Conservation (phyloP, 2,797 vertebrate species). For the Pipistrellus kuhlii region DNA sequence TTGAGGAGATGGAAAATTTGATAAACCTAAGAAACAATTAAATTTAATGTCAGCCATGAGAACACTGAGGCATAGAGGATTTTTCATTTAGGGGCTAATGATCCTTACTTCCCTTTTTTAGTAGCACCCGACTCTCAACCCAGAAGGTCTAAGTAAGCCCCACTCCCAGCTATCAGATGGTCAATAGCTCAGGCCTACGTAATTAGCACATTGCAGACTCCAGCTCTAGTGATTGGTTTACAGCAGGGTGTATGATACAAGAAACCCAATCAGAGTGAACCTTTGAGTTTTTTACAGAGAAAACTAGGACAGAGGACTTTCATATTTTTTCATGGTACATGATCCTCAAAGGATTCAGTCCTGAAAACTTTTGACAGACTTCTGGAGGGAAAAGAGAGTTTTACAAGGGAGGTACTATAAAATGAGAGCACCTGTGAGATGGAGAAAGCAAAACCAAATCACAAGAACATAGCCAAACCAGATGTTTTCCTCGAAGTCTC, state of each 20-base stretch:
- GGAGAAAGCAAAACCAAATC: not conserved
- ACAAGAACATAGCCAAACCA: not conserved
- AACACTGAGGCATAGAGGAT: not conserved
- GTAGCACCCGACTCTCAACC: not conserved
- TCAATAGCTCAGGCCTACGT: fast-evolving
- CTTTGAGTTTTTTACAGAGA: not conserved
- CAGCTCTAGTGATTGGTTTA: not conserved
- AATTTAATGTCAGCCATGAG: not conserved
- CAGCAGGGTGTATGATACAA: not conserved
- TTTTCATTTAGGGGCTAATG: not conserved
- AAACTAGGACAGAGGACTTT: not conserved
- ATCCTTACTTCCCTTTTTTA: not conserved
- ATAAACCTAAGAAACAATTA: not conserved
- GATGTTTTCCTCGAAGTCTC: not conserved
- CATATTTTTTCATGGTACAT: not conserved
- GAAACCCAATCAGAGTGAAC: not conserved
- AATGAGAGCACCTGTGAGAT: not conserved
- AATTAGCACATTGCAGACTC: fast-evolving
- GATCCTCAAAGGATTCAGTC: not conserved
- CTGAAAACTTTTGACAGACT: not conserved
- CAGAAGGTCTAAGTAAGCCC: not conserved
- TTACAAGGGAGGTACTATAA: not conserved
- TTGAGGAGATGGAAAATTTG: not conserved
- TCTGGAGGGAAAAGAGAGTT: not conserved
- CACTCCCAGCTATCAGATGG: fast-evolving